Base-by-base conservation (phyloP, 2,113 vertebrate genomes). In the Psophia crepitans region DNA sequence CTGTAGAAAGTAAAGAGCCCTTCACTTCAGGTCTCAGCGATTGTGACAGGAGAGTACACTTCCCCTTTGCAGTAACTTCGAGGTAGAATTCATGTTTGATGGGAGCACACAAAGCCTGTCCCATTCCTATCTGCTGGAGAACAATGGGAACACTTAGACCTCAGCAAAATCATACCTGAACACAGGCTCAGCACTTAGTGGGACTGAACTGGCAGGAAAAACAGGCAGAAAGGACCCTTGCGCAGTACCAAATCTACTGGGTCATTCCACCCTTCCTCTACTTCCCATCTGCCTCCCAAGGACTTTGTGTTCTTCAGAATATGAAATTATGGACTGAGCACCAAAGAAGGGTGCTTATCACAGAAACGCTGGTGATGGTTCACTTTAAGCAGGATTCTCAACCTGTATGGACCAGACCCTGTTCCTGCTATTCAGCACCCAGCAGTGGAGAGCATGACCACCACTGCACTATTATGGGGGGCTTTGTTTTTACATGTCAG, bases 391-490 rank as follows among this genome's bases (percentile, higher is more conserved):
- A 68, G 73, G 35, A 41, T 66, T 81, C 30, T 53, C 58, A 51
- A 30, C 30, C 12, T 41, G 16, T 49, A 30, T 21, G 14, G 73
- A 11, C 10, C 68, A 89, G 78, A n/a, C 5, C 1, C 13, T 73
- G 24, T 16, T 81, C 54, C 73, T 83, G n/a, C 44, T 81, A 5
- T 33, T 70, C 30, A 61, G 8, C 44, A 48, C 7, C 14, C 49
- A 77, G 44, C 27, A 77, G 58, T 2, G 4, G n/a, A 69, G n/a
- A 81, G 43, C 51, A 41, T 16, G 11, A 60, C 17, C 35, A 73
- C 6, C 32, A 49, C 4, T 33, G 23, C 0, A 1, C 18, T 39
- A 2, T 24, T 49, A 46, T 3, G 5, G 22, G 6, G 4, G 2
- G 0, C 1, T 27, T 64, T 20, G 37, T 0, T 64, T 86, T 51